phyloP scores from a whole-genome alignment of 1,140 invertebrate genomes.

The Bactericera cockerelli region DNA sequence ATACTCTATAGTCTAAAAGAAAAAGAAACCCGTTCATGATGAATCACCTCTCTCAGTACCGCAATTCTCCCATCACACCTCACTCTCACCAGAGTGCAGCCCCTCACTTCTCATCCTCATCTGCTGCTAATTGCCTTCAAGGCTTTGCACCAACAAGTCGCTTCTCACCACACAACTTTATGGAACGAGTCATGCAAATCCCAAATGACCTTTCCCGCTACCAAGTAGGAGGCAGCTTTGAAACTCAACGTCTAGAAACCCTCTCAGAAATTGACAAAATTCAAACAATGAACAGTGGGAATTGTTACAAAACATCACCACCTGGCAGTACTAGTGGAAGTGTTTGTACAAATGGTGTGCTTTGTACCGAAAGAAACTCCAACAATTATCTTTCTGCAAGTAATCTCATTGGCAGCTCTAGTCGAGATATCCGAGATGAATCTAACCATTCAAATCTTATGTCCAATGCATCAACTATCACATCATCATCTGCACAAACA shows the following conservation, averaged over 20 bases:
- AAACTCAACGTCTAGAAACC: background rate
- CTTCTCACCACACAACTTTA: background rate
- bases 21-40: no score
- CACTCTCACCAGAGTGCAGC: background rate
- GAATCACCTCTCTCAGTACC: slow-evolving; percentile 2
- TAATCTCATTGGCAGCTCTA: background rate
- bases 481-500: no score
- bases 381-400: background rate
- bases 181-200: slow-evolving; percentile 4
- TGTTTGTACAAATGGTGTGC: background rate
- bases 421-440: background rate
- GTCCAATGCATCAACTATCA: no score
- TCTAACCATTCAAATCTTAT: no score
- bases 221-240: background rate
- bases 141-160: background rate
- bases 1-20: no score
- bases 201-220: background rate
- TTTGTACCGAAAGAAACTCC: background rate
- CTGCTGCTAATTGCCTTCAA: background rate
- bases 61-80: background rate
- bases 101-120: background rate
- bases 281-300: slow-evolving; percentile 2
- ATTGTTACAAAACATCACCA: background rate
- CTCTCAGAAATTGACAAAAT: background rate
- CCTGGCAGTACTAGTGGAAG: background rate